Percentiles rank a stretch among this genome's conserved stretches.
Conservation (phyloP, 2,888 invertebrate genomes). For the Ormyrus thymus region DNA sequence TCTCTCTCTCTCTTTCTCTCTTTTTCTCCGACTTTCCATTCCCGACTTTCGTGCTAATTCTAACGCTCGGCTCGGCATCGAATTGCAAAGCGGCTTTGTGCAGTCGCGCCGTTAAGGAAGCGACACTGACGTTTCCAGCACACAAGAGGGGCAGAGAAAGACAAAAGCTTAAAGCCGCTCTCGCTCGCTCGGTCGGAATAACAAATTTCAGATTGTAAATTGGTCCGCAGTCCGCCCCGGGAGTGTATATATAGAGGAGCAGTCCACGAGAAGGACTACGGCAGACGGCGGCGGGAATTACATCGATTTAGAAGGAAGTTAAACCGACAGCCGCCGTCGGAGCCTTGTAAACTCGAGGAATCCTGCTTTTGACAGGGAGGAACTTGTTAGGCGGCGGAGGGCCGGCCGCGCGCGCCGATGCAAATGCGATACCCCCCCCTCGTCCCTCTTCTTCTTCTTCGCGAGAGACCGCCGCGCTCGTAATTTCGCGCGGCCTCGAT, state of each 20-base stretch:
- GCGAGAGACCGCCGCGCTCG: slow-evolving; percentile 14
- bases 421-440: slow-evolving; percentile 24
- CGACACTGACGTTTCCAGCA: not conserved
- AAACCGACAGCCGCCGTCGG: slow-evolving; percentile 38
- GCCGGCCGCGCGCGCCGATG: slow-evolving; percentile 37
- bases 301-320: slow-evolving; percentile 56
- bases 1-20: not conserved
- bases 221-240: slow-evolving; percentile 43
- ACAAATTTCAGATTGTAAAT: slow-evolving; percentile 57
- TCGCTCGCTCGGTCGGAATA: slow-evolving; percentile 56
- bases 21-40: slow-evolving; percentile 44
- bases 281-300: slow-evolving; percentile 44
- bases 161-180: slow-evolving; percentile 36
- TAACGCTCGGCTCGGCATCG: slow-evolving; percentile 50
- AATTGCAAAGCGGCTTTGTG: slow-evolving; percentile 55
- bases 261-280: not conserved
- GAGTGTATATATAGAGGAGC: not conserved
- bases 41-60: slow-evolving; percentile 54
- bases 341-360: slow-evolving; percentile 55
- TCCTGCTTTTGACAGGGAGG: slow-evolving; percentile 55
- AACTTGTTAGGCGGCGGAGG: slow-evolving; percentile 36
- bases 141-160: not conserved
- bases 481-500: slow-evolving; percentile 16
- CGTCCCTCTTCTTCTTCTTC: not conserved
- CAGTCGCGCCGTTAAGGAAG: slow-evolving; percentile 46